Evolutionary conservation across 2,888 invertebrate genomes (phyloP), one percentile per base, ranked within the genome.

Genomic region (Scelioninae gen. 2): DNA sequence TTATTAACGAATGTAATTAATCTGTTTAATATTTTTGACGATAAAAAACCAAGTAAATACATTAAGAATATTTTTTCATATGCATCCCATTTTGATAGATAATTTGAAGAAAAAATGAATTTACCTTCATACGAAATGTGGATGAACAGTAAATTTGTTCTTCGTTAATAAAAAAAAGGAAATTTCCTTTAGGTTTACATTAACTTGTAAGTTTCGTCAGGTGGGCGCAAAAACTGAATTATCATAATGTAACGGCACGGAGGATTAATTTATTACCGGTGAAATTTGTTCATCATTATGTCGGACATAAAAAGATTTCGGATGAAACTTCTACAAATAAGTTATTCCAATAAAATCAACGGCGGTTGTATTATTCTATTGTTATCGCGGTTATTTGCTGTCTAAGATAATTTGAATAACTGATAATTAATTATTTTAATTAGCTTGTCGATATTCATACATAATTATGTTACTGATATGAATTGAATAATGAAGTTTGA

Each of bases 391-490:
- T 16, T 15, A 28, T 55, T 57, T 28, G 43, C 15, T 43, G 43
- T 43, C 43, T 31, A 43, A 57, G 57, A 41, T 57, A 41, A 57
- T 57, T 43, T 18, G 43, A 43, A 57, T 57, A 25, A 11, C 43
- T 58, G 46, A 46, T 58, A 53, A 46, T 58, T 58, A 45, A 58
- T 58, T 35, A 58, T 22, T 45, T 46, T 35, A 58, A 58, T 58
- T 46, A 35, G 25, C 35, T 3, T 15, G 18, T 22, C 19, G 46
- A 35, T 46, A 46, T 58, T 58, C 25, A 25, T 45, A 13, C 2
- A 43, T 19, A 43, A 28, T 25, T 25, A 25, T 25, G 25, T n/a
- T n/a, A n/a, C n/a, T n/a, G n/a, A n/a, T n/a, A n/a, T n/a, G n/a
- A n/a, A n/a, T n/a, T n/a, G n/a, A n/a, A n/a, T n/a, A n/a, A n/a